These are phyloP conservation scores for Trachops cirrhosus DNA, from an alignment of 2,797 vertebrate genomes.

Conservation along the genomic window DNA sequence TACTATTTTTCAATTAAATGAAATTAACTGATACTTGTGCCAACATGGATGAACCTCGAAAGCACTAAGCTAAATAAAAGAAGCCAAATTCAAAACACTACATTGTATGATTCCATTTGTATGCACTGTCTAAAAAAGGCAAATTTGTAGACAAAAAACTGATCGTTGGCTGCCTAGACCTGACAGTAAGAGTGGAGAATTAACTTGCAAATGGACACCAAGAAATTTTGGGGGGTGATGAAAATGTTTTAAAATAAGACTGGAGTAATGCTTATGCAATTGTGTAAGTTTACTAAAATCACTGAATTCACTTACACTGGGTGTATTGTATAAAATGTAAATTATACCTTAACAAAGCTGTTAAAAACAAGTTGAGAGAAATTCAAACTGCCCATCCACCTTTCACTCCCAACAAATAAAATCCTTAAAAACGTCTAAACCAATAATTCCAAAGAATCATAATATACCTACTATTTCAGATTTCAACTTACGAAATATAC, in stretches of 20 bases:
- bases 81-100: neutral
- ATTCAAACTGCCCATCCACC: neutral
- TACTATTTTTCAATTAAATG: neutral
- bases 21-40: neutral
- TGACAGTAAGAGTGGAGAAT: neutral
- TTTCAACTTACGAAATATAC: neutral
- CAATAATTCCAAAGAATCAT: constrained; percentile 1
- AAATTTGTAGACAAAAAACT: constrained; percentile 6
- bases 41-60: neutral
- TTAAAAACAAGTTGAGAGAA: neutral
- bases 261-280: neutral
- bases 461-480: neutral
- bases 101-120: neutral
- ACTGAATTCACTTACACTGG: neutral
- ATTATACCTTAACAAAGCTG: constrained; percentile 5
- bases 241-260: constrained; percentile 34
- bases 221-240: neutral
- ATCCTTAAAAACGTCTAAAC: neutral
- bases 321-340: neutral
- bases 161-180: neutral
- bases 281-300: neutral
- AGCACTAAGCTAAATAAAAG: neutral
- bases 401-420: constrained; percentile 12
- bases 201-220: neutral
- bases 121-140: neutral